Evolutionary conservation across 2,113 vertebrate genomes (phyloP).

Genomic region (Cettia cetti): DNA sequence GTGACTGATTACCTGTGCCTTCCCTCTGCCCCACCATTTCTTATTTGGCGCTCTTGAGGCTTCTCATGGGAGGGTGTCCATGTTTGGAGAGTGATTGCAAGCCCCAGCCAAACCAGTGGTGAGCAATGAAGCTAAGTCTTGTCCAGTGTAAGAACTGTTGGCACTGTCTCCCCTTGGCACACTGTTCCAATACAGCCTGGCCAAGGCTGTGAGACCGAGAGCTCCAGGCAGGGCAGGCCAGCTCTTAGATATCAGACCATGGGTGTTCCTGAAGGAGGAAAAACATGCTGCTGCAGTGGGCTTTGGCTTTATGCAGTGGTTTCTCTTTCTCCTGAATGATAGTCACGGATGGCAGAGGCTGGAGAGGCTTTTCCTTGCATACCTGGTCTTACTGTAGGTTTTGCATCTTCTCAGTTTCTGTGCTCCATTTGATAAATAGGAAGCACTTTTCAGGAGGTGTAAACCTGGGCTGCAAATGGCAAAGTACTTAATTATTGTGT

Average conservation of each 20-base stretch:
- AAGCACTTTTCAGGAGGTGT: background rate
- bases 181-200: background rate
- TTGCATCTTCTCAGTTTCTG: background rate
- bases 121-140: background rate
- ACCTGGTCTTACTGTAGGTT: background rate
- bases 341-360: background rate
- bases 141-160: background rate
- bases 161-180: background rate
- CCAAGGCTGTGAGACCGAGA: fast-evolving
- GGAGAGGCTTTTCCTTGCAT: background rate
- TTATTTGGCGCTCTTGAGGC: background rate
- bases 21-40: background rate
- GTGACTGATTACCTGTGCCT: background rate
- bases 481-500: background rate
- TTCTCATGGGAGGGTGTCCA: background rate
- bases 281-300: background rate
- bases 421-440: background rate
- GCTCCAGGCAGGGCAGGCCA: fast-evolving
- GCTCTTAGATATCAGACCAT: background rate
- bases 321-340: background rate
- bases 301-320: background rate
- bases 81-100: background rate
- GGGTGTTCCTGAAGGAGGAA: background rate
- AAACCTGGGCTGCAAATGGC: background rate
- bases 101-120: background rate